These are phyloP conservation scores for Aleiodes testaceus DNA, from an alignment of 2,888 invertebrate genomes.

Conservation along the genomic window DNA sequence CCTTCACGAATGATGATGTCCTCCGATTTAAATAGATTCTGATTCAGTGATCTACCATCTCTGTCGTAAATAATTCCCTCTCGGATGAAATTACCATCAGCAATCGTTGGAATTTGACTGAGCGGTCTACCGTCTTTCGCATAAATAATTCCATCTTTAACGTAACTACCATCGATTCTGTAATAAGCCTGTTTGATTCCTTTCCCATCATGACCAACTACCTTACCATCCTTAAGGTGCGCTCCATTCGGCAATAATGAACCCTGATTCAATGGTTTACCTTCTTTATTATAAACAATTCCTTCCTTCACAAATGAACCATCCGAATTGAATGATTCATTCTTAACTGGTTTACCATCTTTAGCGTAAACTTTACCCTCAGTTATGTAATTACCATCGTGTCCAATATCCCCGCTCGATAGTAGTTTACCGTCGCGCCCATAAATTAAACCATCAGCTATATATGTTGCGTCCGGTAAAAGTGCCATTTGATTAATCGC, in stretches of 20 bases:
- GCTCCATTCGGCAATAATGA: constrained; percentile 66
- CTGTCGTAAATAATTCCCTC: constrained; percentile 63
- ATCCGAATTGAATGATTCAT: constrained; percentile 67
- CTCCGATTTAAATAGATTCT: constrained; percentile 67
- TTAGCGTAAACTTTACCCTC: constrained; percentile 67
- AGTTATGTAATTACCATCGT: constrained; percentile 62
- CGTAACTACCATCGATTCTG: constrained; percentile 67
- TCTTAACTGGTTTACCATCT: constrained; percentile 67
- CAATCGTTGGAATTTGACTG: constrained; percentile 66
- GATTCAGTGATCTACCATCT: constrained; percentile 60
- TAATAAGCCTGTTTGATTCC: constrained; percentile 65
- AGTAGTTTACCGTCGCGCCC: constrained; percentile 65
- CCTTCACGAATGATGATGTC: constrained; percentile 63
- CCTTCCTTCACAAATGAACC: constrained; percentile 67
- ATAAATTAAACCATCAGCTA: constrained; percentile 65
- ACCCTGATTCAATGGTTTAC: constrained; percentile 66
- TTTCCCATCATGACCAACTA: constrained; percentile 68
- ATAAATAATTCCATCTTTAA: constrained; percentile 66
- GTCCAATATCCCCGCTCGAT: constrained; percentile 63
- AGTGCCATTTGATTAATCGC: constrained; percentile 63
- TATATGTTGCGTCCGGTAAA: constrained; percentile 65
- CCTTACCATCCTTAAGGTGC: constrained; percentile 66
- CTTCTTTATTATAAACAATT: constrained; percentile 64
- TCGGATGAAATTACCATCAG: constrained; percentile 63
- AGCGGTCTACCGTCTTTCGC: constrained; percentile 62